Conservation (phyloP, 2,797 vertebrate species). For the Petrocephalus schoutedeni region DNA sequence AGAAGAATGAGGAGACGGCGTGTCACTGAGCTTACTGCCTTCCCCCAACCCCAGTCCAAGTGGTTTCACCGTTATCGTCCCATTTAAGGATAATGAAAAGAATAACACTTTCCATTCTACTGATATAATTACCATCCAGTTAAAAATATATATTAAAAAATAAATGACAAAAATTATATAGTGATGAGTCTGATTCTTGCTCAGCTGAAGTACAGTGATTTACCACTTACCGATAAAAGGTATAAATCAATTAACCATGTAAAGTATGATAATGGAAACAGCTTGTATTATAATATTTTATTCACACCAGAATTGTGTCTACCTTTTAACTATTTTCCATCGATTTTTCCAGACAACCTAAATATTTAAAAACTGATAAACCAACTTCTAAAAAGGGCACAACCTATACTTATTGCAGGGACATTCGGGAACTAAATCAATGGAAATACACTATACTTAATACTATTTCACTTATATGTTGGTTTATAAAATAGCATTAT, state of each 20-base stretch:
- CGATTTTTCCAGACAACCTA: not conserved
- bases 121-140: not conserved
- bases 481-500: not conserved
- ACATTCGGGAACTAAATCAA: not conserved
- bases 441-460: not conserved
- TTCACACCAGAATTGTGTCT: not conserved
- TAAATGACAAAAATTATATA: not conserved
- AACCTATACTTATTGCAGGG: not conserved
- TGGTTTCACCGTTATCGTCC: not conserved
- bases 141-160: not conserved
- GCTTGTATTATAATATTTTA: not conserved
- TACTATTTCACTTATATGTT: not conserved
- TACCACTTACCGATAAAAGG: not conserved
- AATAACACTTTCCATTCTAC: not conserved
- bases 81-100: not conserved
- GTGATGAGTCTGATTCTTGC: not conserved
- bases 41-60: not conserved
- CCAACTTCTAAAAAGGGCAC: not conserved
- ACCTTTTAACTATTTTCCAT: not conserved
- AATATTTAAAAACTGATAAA: not conserved
- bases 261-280: not conserved
- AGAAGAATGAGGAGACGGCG: not conserved
- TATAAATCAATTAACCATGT: not conserved
- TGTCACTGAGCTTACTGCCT: not conserved
- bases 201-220: not conserved